Conservation (phyloP, 2,888 invertebrate species). For the Caenorhabditis sp. region DNA sequence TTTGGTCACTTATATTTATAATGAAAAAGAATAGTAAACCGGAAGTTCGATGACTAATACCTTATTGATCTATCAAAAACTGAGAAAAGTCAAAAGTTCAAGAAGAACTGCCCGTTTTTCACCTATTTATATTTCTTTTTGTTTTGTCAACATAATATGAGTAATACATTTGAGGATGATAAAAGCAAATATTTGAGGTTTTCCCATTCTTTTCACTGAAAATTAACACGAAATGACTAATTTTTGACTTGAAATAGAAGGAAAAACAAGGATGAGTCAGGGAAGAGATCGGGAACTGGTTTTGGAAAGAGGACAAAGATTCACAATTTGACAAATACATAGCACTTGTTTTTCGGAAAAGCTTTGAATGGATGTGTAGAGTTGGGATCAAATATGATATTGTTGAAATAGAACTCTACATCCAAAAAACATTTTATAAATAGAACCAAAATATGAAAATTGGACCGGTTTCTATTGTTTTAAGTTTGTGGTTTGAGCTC, state of each 20-base stretch:
- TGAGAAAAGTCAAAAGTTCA: background rate
- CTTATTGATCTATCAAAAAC: background rate
- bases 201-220: background rate
- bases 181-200: background rate
- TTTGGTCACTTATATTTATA: background rate
- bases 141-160: background rate
- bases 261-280: background rate
- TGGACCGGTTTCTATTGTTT: too few relatives aligned
- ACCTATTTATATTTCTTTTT: background rate
- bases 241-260: background rate
- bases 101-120: background rate
- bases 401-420: too few relatives aligned
- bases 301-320: background rate
- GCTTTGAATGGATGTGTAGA: too few relatives aligned
- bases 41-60: background rate
- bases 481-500: too few relatives aligned
- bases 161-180: too few relatives aligned
- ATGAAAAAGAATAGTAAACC: background rate
- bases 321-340: background rate
- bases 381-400: too few relatives aligned
- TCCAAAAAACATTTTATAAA: too few relatives aligned
- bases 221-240: background rate
- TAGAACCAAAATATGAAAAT: too few relatives aligned
- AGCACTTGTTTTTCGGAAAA: too few relatives aligned
- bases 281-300: background rate